Base-by-base conservation (phyloP, 1,140 invertebrate genomes). In the Physella acuta region DNA sequence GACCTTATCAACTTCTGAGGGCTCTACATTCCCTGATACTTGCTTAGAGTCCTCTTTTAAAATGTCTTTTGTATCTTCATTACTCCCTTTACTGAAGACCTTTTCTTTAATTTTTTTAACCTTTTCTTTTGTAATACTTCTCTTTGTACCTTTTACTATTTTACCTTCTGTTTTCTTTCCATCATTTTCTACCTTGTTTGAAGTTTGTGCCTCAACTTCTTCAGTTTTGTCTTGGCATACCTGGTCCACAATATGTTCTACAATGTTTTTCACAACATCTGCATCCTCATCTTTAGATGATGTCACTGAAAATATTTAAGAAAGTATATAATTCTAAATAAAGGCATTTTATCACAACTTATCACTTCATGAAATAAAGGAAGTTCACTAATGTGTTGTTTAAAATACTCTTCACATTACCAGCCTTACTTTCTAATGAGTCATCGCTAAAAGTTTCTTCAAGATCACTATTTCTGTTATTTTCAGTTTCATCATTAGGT, bases 131-230 rank as follows among this genome's bases (percentile, higher is more conserved):
- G 11, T 26, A 16, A 11, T 56, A 11, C 26, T 28, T 56, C 53
- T 28, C 53, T 56, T 26, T 28, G 14, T 56, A 11, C 26, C 53
- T 56, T 26, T 28, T 26, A 16, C 53, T 56, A 11, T 56, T 26
- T 56, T 26, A 16, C 53, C 26, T 26, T 56, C 53, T n/a, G n/a
- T n/a, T 56, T 26, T 56, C 53, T 56, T 26, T 56, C 53, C 26
- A 11, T 56, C 53, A 16, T 26, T 56, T 26, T 56, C 53, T 56
- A 11, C 26, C 53, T 56, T 26, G 11, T 26, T 28, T 26, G 11
- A 8, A 11, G 8, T 28, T 26, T 28, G 14, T 26, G 14, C 26
- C 53, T 28, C 53, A 16, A 11, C 26, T 11, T 56, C 53, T 20
- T 26, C 26, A 11, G 53, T 8, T 56, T 11, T 16, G 53, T 56